Conservation (phyloP, 2,888 invertebrate species). For the Willowsia nigromaculata region DNA sequence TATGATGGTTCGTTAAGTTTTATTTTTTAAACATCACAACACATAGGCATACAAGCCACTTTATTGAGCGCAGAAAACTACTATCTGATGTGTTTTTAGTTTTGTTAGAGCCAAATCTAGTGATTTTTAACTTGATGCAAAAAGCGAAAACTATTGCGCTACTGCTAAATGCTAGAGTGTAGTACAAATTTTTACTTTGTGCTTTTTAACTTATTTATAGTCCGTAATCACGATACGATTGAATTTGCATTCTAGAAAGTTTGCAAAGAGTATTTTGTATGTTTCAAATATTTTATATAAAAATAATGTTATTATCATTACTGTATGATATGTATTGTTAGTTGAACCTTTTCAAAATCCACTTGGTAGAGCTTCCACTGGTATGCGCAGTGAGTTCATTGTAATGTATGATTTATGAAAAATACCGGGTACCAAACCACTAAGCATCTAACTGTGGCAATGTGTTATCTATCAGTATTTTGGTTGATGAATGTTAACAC, state of each 20-base stretch:
- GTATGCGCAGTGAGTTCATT: constrained; percentile 26
- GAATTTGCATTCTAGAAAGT: constrained; percentile 29
- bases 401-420: constrained; percentile 7
- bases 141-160: constrained; percentile 4
- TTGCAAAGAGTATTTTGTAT: constrained; percentile 43
- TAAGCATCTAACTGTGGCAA: background rate
- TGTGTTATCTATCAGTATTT: constrained; percentile 21
- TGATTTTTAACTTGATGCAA: background rate
- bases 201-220: constrained; percentile 48
- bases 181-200: constrained; percentile 56
- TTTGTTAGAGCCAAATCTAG: background rate
- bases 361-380: constrained; percentile 62
- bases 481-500: constrained; percentile 23
- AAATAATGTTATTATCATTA: constrained; percentile 1
- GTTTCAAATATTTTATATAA: constrained; percentile 45
- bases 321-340: constrained; percentile 9
- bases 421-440: constrained; percentile 29
- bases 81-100: background rate
- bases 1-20: background rate
- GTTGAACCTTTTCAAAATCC: constrained; percentile 28
- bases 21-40: background rate
- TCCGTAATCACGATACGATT: constrained; percentile 35
- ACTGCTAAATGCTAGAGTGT: constrained; percentile 10
- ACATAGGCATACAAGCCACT: background rate
- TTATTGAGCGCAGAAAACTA: background rate